Base-by-base conservation (phyloP, 1,140 invertebrate genomes). In the Tetranychus cinnabarinus region DNA sequence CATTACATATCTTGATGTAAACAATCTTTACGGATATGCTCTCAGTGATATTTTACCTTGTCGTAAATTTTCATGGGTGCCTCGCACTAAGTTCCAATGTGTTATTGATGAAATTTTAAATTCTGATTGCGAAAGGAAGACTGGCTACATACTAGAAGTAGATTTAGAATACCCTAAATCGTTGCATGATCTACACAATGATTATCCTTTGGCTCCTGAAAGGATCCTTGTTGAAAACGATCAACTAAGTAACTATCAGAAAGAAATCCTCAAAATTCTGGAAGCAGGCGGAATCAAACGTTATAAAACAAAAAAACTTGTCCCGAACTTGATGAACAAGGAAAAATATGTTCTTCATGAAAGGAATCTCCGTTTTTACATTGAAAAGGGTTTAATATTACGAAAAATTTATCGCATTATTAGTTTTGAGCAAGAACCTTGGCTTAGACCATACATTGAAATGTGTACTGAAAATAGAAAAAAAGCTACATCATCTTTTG, bases 301-400 rank as follows among this genome's bases (percentile, higher is more conserved):
- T 6, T n/a, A 5, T 31, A 46, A 58, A 50, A 33, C 10, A 42
- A 42, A 42, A 50, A 66, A 62, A 60, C 36, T 66, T 23, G 12
- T 54, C 12, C 58, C 45, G 1, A 61, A 58, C 62, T 60, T 65
- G 33, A 2, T 46, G 8, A 33, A 60, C 55, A 66, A 65, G 37
- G 63, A 66, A 61, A 73, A 72, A 37, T 77, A 77, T 69, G 65
- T 73, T 50, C 69, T 77, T 47, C 77, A 77, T 68, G 75, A 76
- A 68, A 61, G 65, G 62, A 74, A 72, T 67, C 69, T 78, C 42
- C 68, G 76, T 69, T 73, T 75, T 67, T 74, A 69, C 63, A n/a
- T 77, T 34, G 56, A 69, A 57, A 33, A 69, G 60, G 77, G 75
- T 39, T 50, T 78, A 39, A 68, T 67, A 64, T 57, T 77, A 56